Base-by-base conservation (phyloP, 23 tunicate genomes). In the Diplosoma virens region DNA sequence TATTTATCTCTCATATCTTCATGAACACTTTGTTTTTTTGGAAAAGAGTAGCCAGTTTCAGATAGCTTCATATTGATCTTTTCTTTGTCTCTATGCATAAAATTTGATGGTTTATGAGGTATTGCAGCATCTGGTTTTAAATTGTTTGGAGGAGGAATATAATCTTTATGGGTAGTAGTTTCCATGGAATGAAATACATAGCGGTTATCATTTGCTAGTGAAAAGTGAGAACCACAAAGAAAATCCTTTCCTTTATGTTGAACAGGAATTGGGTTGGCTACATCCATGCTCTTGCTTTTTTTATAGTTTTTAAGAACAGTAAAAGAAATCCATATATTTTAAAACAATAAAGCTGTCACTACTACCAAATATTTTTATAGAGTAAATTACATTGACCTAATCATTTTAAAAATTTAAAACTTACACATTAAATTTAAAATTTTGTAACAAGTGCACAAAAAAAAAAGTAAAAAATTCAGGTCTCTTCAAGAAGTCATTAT, bases 131-230 rank as follows among this genome's bases (percentile, higher is more conserved):
- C 84, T 58, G 88, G 80, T 55, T 70, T 77, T 1, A 30, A 59
- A 24, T 78, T 82, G 29, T 26, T 16, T 3, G 22, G 41, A 2
- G 87, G 87, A 17, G 95, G 87, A 16, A 66, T 52, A 53, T 72
- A 89, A 69, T 89, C 88, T 21, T 48, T 67, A 30, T 89, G 89
- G 25, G 83, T 70, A 25, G 96, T 83, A 63, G 88, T 89, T 37
- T 89, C 78, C 77, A 87, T 76, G 3, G 89, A 47, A 31, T 61
- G 79, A 23, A 55, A 70, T 16, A 82, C 78, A 35, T 71, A 75
- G 0, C 96, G 81, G 18, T 77, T 84, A 76, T 89, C 96, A 65
- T 89, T 59, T 0, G 89, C 73, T 0, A 89, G 71, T 32, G 58
- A 70, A 37, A 74, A 78, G 78, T 89, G 96, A 2, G 96, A 89